Conservation (phyloP, 2,888 invertebrate genomes). For the Vanessa cardui region DNA sequence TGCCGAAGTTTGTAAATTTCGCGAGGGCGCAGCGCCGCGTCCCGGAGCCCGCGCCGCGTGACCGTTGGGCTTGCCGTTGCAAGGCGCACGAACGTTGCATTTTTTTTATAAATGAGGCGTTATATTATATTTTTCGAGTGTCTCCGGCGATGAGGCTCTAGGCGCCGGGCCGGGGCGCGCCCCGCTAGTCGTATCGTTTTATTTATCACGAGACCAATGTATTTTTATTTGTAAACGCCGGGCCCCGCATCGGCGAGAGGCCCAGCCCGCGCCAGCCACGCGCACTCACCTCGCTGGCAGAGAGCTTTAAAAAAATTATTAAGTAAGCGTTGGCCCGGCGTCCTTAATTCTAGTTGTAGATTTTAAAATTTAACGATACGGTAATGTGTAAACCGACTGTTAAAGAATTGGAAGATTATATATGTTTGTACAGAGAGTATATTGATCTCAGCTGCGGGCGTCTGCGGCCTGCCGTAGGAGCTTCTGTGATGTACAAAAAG, state of each 20-base stretch:
- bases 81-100: slow-evolving; percentile 57
- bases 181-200: slow-evolving; percentile 73
- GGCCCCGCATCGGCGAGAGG: slow-evolving; percentile 53
- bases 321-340: slow-evolving; percentile 50
- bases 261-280: slow-evolving; percentile 37
- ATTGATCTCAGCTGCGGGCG: slow-evolving; percentile 79
- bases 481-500: slow-evolving; percentile 82
- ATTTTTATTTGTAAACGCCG: slow-evolving; percentile 67
- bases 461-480: slow-evolving; percentile 58
- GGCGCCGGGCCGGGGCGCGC: slow-evolving; percentile 53
- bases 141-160: slow-evolving; percentile 51
- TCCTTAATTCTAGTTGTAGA: slow-evolving; percentile 74
- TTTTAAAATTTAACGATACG: slow-evolving; percentile 74
- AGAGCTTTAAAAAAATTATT: slow-evolving; percentile 69
- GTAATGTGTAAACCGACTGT: slow-evolving; percentile 63
- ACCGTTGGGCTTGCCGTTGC: slow-evolving; percentile 44
- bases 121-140: slow-evolving; percentile 59
- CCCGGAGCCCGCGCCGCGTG: slow-evolving; percentile 42
- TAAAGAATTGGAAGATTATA: slow-evolving; percentile 73
- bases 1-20: slow-evolving; percentile 34
- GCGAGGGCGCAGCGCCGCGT: slow-evolving; percentile 35
- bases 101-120: slow-evolving; percentile 67
- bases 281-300: slow-evolving; percentile 51
- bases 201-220: slow-evolving; percentile 79
- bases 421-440: slow-evolving; percentile 77